Conservation (phyloP, 2,113 vertebrate genomes). For the Chunga burmeisteri region DNA sequence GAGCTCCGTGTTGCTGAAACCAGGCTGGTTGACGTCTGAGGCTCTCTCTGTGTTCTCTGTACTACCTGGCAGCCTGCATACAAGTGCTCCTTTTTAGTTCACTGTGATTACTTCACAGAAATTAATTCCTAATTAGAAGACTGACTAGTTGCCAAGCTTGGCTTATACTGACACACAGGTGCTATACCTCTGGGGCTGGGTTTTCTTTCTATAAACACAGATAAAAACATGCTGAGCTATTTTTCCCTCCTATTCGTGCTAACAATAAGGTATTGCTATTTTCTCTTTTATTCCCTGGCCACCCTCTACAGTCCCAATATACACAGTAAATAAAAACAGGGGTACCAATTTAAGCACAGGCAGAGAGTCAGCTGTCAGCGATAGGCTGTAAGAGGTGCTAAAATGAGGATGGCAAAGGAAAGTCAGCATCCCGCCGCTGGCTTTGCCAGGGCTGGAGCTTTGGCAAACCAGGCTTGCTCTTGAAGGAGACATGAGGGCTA, state of each 20-base stretch:
- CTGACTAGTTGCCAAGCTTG: not conserved
- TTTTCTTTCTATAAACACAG: not conserved
- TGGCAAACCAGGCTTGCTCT: not conserved
- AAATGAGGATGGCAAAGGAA: not conserved
- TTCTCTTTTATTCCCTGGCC: not conserved
- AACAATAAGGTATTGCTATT: not conserved
- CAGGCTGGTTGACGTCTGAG: not conserved
- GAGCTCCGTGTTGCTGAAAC: not conserved
- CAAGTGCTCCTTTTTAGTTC: not conserved
- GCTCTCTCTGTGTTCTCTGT: not conserved
- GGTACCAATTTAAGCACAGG: not conserved
- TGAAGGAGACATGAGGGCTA: not conserved
- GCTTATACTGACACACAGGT: not conserved
- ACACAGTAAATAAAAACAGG: not conserved
- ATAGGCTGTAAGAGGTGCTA: not conserved
- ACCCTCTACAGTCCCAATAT: not conserved
- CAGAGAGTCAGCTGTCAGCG: not conserved
- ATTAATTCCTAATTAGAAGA: not conserved
- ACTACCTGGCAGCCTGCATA: not conserved
- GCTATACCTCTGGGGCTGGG: not conserved
- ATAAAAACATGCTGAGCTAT: not conserved
- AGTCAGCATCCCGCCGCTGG: not conserved
- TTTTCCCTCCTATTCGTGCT: not conserved
- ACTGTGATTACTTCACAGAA: not conserved
- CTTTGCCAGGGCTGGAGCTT: not conserved